Evolutionary conservation across 2,113 vertebrate species (phyloP).

Genomic region (Periophthalmodon schlosseri): DNA sequence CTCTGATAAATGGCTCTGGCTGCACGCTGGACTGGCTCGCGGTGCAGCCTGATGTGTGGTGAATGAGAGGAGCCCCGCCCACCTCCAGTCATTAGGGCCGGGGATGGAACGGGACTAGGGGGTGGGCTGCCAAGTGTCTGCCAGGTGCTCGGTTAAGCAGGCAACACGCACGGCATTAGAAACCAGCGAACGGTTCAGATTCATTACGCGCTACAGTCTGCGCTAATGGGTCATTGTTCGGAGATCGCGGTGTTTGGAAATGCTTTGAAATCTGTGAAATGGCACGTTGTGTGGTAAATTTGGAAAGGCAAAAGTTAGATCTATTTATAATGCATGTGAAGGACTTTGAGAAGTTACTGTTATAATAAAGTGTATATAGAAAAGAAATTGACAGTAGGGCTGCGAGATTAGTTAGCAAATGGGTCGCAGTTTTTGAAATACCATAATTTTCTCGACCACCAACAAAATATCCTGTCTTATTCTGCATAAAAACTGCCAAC

Average conservation of each 20-base stretch:
- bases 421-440: too few species aligned
- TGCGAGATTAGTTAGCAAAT: too few species aligned
- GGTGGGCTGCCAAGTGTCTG: constrained; percentile 63
- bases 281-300: neutral
- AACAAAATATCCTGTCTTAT: too few species aligned
- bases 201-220: constrained; percentile 15
- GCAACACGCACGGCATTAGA: constrained; percentile 7
- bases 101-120: constrained; percentile 63
- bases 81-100: constrained; percentile 49
- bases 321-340: neutral
- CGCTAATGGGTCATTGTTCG: neutral
- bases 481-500: too few species aligned
- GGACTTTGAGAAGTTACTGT: neutral
- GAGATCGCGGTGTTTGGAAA: neutral
- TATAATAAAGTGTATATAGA: too few species aligned
- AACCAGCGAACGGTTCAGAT: constrained; percentile 20
- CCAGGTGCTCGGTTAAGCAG: constrained; percentile 59
- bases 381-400: neutral
- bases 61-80: constrained; percentile 50
- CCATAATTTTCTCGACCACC: too few species aligned
- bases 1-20: constrained; percentile 64
- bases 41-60: constrained; percentile 65
- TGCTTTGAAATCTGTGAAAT: neutral
- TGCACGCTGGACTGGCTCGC: constrained; percentile 41
- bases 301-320: neutral